Evolutionary conservation across 92 coral and sea anemone genomes (phyloP).

Genomic region (Metridium senile): DNA sequence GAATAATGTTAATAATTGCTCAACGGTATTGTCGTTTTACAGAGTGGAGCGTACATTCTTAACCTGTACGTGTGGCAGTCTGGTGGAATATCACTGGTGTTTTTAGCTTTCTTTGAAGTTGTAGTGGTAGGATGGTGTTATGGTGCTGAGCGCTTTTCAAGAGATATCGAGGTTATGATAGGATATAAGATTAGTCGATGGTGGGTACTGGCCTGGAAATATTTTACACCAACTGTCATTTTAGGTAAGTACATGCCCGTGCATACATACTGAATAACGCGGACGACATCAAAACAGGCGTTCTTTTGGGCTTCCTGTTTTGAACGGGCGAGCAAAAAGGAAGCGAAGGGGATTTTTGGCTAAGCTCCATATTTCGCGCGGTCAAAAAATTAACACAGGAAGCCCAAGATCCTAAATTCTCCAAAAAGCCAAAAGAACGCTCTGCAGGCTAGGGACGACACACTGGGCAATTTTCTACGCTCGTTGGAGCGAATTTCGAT

Average conservation of each 20-base stretch:
- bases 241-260: constrained; percentile 50
- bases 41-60: constrained; percentile 91
- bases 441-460: too few species aligned
- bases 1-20: not conserved
- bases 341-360: too few species aligned
- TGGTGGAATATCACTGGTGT: constrained; percentile 89
- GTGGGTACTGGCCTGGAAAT: constrained; percentile 99
- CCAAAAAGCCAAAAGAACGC: too few species aligned
- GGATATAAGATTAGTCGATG: constrained; percentile 87
- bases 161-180: constrained; percentile 84
- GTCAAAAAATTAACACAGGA: too few species aligned
- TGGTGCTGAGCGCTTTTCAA: constrained; percentile 91
- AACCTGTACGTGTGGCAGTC: constrained; percentile 93
- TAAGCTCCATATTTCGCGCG: too few species aligned
- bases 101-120: constrained; percentile 95
- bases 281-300: too few species aligned
- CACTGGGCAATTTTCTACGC: too few species aligned
- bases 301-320: too few species aligned
- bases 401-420: too few species aligned
- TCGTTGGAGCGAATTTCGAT: too few species aligned
- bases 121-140: constrained; percentile 91
- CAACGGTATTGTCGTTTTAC: not conserved
- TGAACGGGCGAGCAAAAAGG: too few species aligned
- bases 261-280: too few species aligned
- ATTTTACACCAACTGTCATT: constrained; percentile 83